phyloP scores from a whole-genome alignment of 2,888 invertebrate genomes.

The Drosophila prostipennis region DNA sequence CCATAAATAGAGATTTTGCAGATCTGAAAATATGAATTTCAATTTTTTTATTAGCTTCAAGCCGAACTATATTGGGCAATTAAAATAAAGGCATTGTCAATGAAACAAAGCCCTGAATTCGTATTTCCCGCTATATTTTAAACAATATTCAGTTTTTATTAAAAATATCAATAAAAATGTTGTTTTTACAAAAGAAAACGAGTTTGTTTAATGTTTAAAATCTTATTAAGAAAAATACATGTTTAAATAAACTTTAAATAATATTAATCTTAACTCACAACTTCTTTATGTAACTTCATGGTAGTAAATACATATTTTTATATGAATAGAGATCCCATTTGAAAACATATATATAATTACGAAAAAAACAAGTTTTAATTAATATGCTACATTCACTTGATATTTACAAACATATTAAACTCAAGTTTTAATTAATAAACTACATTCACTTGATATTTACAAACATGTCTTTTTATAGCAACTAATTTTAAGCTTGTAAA shows the following conservation, averaged over 20 bases:
- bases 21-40: slow-evolving; percentile 21
- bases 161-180: neutral
- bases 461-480: neutral
- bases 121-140: no score
- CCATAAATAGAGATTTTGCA: slow-evolving; percentile 27
- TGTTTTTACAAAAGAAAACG: neutral
- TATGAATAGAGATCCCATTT: neutral
- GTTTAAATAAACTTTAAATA: no score
- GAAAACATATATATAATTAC: neutral
- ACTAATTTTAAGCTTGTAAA: no score
- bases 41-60: neutral
- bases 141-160: no score
- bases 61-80: slow-evolving; percentile 3
- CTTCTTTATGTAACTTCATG: neutral
- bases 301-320: neutral
- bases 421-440: neutral
- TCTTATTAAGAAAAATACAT: no score
- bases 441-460: neutral
- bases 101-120: no score
- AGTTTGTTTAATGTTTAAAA: neutral
- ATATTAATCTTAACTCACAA: neutral
- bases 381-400: neutral
- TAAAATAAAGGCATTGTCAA: no score
- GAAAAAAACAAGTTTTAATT: neutral
- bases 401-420: neutral